Base-by-base conservation (phyloP, 1,140 invertebrate genomes). In the Cydia strobilella region DNA sequence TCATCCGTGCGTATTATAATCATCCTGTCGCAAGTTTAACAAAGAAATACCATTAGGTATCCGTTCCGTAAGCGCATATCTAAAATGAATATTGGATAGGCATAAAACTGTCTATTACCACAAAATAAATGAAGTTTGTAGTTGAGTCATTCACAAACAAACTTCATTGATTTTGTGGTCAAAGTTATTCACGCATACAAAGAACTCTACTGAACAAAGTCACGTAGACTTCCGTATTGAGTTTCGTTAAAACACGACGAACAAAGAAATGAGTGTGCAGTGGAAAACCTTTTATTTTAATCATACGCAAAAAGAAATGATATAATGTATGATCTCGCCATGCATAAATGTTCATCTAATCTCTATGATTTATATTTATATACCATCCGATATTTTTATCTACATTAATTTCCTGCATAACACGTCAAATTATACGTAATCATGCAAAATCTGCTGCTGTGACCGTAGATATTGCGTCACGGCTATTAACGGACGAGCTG, bases 291-390 rank as follows among this genome's bases (percentile, higher is more conserved):
- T 54, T 20, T 18, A 18, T 20, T 48, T 48, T 6, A 6, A 54
- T 54, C 4, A 18, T 18, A 54, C n/a, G n/a, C n/a, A 5, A 3
- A n/a, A 10, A 39, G 9, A 6, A 42, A 42, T 6, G 39, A 42
- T 42, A 12, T 42, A n/a, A n/a, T n/a, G n/a, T 13, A 48, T 48
- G 45, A 48, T 48, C 45, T 48, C 45, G 20, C 51, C 51, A 20
- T 18, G 4, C 51, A 54, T 54, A 18, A 54, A 18, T 18, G 51
- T 54, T 54, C 20, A 20, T 18, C n/a, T 54, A 18, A 54, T 54
- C 51, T 54, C n/a, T n/a, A n/a, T n/a, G n/a, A n/a, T n/a, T n/a
- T n/a, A n/a, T 54, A 54, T 54, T 54, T 54, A 54, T 54, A 15
- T 15, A 20, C 15, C 45, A 15, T 48, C 45, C 51, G 51, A 20